Evolutionary conservation across 1,140 invertebrate genomes (phyloP), one percentile per base, ranked within the genome.

Genomic region (Pseudomyrmex concolor): DNA sequence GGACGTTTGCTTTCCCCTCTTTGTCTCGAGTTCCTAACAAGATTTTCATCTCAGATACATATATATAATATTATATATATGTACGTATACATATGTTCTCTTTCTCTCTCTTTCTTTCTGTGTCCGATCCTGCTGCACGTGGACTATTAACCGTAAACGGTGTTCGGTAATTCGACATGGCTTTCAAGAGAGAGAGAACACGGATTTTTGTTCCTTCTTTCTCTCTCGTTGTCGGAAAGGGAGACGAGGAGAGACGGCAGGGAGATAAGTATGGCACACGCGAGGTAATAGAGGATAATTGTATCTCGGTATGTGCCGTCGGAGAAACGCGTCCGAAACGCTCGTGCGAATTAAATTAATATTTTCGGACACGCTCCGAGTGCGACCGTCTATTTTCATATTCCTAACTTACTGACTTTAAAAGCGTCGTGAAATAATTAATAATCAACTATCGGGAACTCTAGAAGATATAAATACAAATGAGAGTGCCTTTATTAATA

Each of bases 41-140:
- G 86, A 88, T 88, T 88, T 87, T 84, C 86, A 88, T 87, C 86
- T 84, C 86, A 87, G 86, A 85, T 88, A 87, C 34, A 34, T 34
- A 34, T 34, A 34, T 34, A 34, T 34, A 34, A 34, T 34, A 34
- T 34, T 34, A 7, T 34, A 34, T 34, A 7, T 34, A 34, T 7
- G 34, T 34, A 34, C 7, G 34, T 34, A 34, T 34, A 34, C 34
- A 34, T 34, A 34, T 34, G 34, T 34, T 34, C 34, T 34, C 34
- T 34, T 34, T 34, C 34, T 34, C 34, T 7, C 34, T 87, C 86
- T 59, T 70, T 64, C 64, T 76, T 64, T 72, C 83, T 71, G 54
- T 78, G 86, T 17, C 76, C 25, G 34, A 66, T 82, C 76, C 71
- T 71, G 68, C 57, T 62, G 71, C 68, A 77, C 80, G 70, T 63